Evolutionary conservation across 1,140 invertebrate species (phyloP).

Genomic region (Drosophila bocqueti): DNA sequence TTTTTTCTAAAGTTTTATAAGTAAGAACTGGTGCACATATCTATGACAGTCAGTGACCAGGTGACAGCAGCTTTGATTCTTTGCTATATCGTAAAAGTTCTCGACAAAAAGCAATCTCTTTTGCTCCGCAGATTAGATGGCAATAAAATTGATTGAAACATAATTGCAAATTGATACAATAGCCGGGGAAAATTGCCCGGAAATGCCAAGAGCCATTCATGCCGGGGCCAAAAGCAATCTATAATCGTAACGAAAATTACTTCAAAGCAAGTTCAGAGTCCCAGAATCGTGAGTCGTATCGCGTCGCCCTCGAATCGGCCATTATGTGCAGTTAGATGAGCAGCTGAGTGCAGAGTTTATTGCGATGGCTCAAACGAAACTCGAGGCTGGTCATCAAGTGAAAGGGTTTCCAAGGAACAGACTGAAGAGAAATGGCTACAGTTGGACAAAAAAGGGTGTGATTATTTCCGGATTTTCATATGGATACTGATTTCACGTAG

Average conservation of each 20-base stretch:
- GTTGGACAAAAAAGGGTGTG: not conserved
- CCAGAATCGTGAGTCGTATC: constrained; percentile 19
- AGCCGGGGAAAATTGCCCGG: constrained; percentile 57
- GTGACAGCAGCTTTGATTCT: constrained; percentile 1
- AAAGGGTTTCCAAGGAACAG: constrained; percentile 29
- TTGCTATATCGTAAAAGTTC: not conserved
- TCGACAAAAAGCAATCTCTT: constrained; percentile 64
- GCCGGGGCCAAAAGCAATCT: constrained; percentile 43
- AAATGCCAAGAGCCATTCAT: constrained; percentile 50
- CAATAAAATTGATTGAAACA: constrained; percentile 73
- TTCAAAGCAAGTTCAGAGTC: constrained; percentile 41
- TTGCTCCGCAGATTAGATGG: constrained; percentile 46
- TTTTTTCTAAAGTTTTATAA: not conserved
- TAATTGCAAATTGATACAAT: constrained; percentile 73
- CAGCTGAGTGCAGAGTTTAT: constrained; percentile 28
- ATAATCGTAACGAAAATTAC: constrained; percentile 53
- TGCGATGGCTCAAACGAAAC: constrained; percentile 4
- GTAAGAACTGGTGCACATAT: constrained; percentile 7
- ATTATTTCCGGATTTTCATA: not conserved
- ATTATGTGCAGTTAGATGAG: constrained; percentile 45
- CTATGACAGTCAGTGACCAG: not conserved
- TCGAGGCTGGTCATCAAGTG: not conserved
- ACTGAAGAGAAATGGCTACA: constrained; percentile 9
- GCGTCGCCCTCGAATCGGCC: constrained; percentile 17
- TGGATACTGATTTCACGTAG: not conserved